These are phyloP conservation scores for Lepidurus apus DNA, from an alignment of 1,140 invertebrate species.

Conservation along the genomic window DNA sequence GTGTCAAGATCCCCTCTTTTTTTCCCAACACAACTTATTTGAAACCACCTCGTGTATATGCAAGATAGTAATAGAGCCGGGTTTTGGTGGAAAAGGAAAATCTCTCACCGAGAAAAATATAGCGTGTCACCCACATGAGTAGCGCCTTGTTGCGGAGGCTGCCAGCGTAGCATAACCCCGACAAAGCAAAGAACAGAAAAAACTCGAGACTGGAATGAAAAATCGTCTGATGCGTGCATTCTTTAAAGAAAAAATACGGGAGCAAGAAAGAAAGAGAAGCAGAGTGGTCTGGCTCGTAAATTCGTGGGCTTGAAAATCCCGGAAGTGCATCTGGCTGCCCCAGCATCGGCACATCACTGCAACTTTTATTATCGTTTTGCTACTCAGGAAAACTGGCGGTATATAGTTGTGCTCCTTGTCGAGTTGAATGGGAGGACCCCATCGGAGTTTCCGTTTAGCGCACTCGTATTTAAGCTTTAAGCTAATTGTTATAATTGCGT, in stretches of 20 bases:
- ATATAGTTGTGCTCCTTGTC: not conserved
- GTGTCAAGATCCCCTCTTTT: not conserved
- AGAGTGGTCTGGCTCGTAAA: slow-evolving; percentile 9
- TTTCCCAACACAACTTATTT: slow-evolving; percentile 6
- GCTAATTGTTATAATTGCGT: slow-evolving; percentile 15
- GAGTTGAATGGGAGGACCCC: not conserved
- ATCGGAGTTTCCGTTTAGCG: not conserved
- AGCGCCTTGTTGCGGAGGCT: not conserved
- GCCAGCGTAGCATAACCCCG: not conserved
- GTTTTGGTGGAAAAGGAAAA: not conserved
- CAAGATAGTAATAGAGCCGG: not conserved
- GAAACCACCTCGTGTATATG: not conserved
- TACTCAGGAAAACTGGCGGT: not conserved
- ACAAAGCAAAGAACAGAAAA: not conserved
- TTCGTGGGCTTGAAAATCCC: not conserved
- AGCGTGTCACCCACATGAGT: slow-evolving; percentile 13
- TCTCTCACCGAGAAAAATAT: not conserved
- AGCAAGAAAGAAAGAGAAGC: not conserved
- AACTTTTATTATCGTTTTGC: slow-evolving; percentile 4
- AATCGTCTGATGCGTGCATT: not conserved
- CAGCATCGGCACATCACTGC: slow-evolving; percentile 2
- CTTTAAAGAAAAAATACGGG: not conserved
- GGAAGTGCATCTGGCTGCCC: slow-evolving; percentile 11
- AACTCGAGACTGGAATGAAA: not conserved
- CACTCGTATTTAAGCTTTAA: not conserved